These are phyloP conservation scores for Corydoras maculifer DNA, from an alignment of 2,113 vertebrate genomes.

Conservation along the genomic window DNA sequence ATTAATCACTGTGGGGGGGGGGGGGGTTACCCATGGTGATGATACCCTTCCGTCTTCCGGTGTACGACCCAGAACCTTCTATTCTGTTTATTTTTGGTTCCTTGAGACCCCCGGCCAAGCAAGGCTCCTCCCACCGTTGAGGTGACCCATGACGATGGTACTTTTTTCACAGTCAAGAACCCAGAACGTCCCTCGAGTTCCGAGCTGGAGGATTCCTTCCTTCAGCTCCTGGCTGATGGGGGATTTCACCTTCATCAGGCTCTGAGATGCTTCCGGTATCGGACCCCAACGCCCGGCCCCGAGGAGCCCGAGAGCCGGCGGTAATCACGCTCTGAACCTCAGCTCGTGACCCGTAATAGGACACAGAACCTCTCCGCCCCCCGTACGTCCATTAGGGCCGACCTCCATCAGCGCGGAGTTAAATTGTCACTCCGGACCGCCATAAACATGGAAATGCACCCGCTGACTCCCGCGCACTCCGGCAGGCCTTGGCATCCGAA, in stretches of 20 bases:
- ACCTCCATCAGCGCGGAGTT: slow-evolving; percentile 16
- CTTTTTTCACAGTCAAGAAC: not conserved
- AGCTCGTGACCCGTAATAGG: slow-evolving; percentile 29
- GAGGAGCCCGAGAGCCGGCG: slow-evolving; percentile 30
- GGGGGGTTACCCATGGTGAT: not conserved
- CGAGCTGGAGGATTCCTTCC: not conserved
- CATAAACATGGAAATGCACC: slow-evolving; percentile 17
- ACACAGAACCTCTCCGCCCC: slow-evolving; percentile 31
- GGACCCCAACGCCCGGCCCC: slow-evolving; percentile 34
- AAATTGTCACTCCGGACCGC: not conserved
- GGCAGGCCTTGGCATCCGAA: slow-evolving; percentile 54
- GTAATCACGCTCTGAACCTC: slow-evolving; percentile 11
- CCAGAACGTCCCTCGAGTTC: not conserved
- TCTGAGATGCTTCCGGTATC: slow-evolving; percentile 37
- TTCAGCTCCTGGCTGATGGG: slow-evolving; percentile 12
- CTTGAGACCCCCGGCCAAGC: too few relatives aligned
- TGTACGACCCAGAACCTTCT: too few relatives aligned
- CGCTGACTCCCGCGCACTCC: slow-evolving; percentile 51
- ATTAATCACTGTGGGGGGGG: too few relatives aligned
- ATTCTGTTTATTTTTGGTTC: too few relatives aligned
- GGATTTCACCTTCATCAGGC: slow-evolving; percentile 30
- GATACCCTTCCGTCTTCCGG: not conserved
- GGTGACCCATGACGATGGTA: slow-evolving; percentile 6
- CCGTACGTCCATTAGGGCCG: slow-evolving; percentile 15
- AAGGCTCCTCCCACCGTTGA: too few relatives aligned